Conservation (phyloP, 2,888 invertebrate species). For the Scaptodrosophila latifasciaeformis region DNA sequence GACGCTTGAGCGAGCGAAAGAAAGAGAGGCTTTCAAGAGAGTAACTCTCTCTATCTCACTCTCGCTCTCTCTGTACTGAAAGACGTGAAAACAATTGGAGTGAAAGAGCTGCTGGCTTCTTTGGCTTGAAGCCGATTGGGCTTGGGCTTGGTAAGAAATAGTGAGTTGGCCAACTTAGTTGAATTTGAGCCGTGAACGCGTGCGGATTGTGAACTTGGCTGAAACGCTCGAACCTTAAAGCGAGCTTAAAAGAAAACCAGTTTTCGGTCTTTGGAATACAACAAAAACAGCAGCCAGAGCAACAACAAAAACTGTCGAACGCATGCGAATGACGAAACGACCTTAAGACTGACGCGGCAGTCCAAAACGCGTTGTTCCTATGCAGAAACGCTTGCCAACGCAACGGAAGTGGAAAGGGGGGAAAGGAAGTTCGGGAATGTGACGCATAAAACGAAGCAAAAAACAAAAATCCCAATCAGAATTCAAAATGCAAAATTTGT, state of each 20-base stretch:
- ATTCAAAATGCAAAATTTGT: conserved; percentile 8
- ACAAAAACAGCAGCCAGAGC: too few species aligned
- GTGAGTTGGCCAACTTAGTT: conserved; percentile 37
- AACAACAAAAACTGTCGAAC: conserved; percentile 36
- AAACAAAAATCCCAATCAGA: neutral
- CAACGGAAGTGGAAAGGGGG: too few species aligned
- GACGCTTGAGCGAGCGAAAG: conserved; percentile 7
- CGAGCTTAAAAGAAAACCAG: conserved; percentile 38
- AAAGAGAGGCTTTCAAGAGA: conserved; percentile 11
- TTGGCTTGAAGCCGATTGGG: conserved; percentile 7
- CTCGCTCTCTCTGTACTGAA: too few species aligned
- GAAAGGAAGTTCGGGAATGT: too few species aligned
- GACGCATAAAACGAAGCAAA: neutral
- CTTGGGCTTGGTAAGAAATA: conserved; percentile 24
- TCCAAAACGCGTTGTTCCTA: too few species aligned
- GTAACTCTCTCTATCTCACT: conserved; percentile 7
- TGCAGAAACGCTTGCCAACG: too few species aligned
- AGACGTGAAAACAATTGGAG: too few species aligned
- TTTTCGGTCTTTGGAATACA: conserved; percentile 37
- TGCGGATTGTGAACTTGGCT: conserved; percentile 15
- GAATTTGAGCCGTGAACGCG: conserved; percentile 31
- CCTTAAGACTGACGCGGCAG: conserved; percentile 41
- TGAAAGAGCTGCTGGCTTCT: neutral
- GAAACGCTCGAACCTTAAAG: conserved; percentile 9
- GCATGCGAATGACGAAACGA: conserved; percentile 53